phyloP scores from a whole-genome alignment of 2,113 vertebrate genomes.

The Proterorhinus semilunaris region DNA sequence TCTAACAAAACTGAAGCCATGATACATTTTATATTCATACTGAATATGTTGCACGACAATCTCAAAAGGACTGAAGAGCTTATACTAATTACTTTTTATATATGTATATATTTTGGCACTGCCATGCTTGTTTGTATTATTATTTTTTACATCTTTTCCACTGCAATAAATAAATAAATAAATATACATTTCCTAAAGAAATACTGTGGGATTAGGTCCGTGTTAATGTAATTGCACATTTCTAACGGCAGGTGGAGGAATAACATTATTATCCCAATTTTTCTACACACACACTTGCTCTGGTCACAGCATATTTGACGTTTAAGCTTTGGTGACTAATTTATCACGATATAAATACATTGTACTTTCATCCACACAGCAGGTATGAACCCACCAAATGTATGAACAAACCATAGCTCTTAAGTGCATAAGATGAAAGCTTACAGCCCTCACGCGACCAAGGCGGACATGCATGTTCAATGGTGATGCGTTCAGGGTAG shows the following conservation, averaged over 20 bases:
- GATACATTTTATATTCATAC: not conserved
- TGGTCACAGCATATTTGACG: no score
- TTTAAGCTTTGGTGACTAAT: no score
- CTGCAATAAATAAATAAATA: constrained; percentile 39
- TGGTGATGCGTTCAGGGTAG: not conserved
- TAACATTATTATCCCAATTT: not conserved
- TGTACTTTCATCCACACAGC: no score
- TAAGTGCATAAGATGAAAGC: constrained; percentile 27
- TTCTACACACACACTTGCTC: not conserved
- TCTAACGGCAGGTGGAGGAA: constrained; percentile 27
- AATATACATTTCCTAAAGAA: not conserved
- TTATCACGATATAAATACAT: no score
- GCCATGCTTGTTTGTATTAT: constrained; percentile 6
- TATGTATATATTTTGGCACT: not conserved
- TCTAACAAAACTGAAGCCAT: constrained; percentile 5
- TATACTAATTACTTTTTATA: not conserved
- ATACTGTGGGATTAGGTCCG: not conserved
- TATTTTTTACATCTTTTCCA: constrained; percentile 36
- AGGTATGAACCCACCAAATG: not conserved
- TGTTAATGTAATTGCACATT: not conserved
- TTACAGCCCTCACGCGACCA: constrained; percentile 49
- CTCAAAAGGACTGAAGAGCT: constrained; percentile 7
- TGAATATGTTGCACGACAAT: constrained; percentile 5
- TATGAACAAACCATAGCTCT: no score
- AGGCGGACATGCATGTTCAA: not conserved